Base-by-base conservation (phyloP, 2,113 vertebrate genomes). In the Myxocyprinus asiaticus region DNA sequence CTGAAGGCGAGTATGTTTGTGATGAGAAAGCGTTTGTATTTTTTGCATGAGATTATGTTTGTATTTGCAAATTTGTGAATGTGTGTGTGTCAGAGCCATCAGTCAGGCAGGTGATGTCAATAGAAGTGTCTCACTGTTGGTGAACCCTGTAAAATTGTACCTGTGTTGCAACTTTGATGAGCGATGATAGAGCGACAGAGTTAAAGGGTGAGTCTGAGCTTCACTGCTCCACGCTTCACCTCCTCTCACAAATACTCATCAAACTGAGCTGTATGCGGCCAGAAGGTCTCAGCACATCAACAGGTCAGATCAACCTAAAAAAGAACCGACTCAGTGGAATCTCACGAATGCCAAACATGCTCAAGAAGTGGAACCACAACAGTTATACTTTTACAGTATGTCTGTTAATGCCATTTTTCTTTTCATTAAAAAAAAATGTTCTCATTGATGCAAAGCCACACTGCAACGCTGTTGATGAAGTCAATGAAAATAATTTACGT, bases 231-330 rank as follows among this genome's bases (percentile, higher is more conserved):
- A 79, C 10, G 66, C 70, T 82, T 62, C 71, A 79, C 76, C 81
- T 84, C 76, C 22, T 67, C 65, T 65, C 43, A 69, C 67, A 84
- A 84, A 84, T 81, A 84, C 78, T 84, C 79, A 79, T 81, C 78
- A 84, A 80, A 70, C 44, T 10, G 43, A 78, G 67, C 71, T 68
- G 75, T 65, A 61, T 33, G 0, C 11, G 71, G 71, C 64, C 74
- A 81, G 79, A 75, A 77, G 51, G 79, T 69, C 75, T 77, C 17
- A 7, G 74, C 59, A 77, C 69, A 75, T 81, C 82, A 78, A 77
- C 63, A 74, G 56, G 64, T 71, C 69, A 50, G 44, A 71, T 65
- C 58, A 50, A 63, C 55, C 17, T 72, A 33, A 15, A 42, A 81
- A 61, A 59, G 9, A 75, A 58, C 47, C 9, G 43, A n/a, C 70